phyloP scores from a whole-genome alignment of 2,888 invertebrate species.

The Stenodera caucasica region DNA sequence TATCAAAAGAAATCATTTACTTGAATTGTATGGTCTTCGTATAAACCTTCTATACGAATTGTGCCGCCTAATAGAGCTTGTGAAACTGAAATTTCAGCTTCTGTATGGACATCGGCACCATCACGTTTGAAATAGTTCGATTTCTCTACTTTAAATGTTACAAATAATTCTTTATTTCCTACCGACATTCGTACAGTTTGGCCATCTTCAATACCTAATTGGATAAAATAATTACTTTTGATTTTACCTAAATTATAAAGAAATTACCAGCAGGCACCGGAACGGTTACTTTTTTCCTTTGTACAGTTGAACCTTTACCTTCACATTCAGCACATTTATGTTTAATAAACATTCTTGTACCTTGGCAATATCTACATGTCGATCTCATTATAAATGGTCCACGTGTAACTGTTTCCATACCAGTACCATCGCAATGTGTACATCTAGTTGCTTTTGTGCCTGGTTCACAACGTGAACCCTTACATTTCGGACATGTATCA shows the following conservation, averaged over 20 bases:
- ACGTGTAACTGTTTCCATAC: constrained; percentile 82
- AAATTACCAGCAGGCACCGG: constrained; percentile 84
- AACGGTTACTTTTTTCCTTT: constrained; percentile 85
- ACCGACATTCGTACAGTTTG: constrained; percentile 95
- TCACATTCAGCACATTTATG: constrained; percentile 90
- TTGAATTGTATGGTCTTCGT: constrained; percentile 91
- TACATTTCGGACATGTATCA: constrained; percentile 89
- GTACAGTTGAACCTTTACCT: constrained; percentile 83
- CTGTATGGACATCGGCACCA: constrained; percentile 95
- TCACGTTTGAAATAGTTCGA: constrained; percentile 90
- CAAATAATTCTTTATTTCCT: constrained; percentile 87
- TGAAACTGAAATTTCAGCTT: constrained; percentile 83
- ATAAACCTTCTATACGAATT: constrained; percentile 88
- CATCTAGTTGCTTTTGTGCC: constrained; percentile 92
- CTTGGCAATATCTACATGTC: constrained; percentile 90
- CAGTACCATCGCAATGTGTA: constrained; percentile 93
- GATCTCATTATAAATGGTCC: constrained; percentile 98
- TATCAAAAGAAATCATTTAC: constrained; percentile 60
- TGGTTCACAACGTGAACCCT: constrained; percentile 69
- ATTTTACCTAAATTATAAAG: not conserved
- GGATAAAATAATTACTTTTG: constrained; percentile 6
- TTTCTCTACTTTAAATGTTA: constrained; percentile 89
- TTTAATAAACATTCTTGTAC: constrained; percentile 82
- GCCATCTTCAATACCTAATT: constrained; percentile 86
- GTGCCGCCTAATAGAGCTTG: constrained; percentile 95